Evolutionary conservation across 2,113 vertebrate species (phyloP).

Genomic region (Charadrius vociferus): DNA sequence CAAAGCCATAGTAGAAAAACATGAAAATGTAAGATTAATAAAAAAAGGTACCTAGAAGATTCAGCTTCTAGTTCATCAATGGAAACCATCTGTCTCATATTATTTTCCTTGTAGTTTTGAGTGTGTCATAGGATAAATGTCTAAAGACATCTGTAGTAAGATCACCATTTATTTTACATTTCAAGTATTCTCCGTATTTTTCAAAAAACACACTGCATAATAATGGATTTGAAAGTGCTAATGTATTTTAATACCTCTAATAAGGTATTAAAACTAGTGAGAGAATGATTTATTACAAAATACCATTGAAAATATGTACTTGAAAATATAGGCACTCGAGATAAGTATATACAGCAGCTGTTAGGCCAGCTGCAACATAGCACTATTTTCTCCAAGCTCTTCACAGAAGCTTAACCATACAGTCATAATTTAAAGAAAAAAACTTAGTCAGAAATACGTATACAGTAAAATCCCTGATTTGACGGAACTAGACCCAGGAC

Average conservation of each 20-base stretch:
- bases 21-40: constrained; percentile 47
- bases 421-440: constrained; percentile 29
- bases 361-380: constrained; percentile 39
- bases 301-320: constrained; percentile 29
- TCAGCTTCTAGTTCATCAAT: background rate
- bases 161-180: constrained; percentile 33
- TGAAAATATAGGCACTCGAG: constrained; percentile 40
- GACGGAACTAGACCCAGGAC: background rate
- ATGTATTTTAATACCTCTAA: constrained; percentile 49
- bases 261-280: constrained; percentile 27
- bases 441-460: background rate
- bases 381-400: constrained; percentile 30
- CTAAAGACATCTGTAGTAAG: constrained; percentile 53
- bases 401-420: constrained; percentile 12
- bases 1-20: background rate
- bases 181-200: constrained; percentile 19
- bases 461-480: constrained; percentile 9
- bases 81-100: background rate
- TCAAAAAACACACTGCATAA: background rate
- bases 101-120: constrained; percentile 1
- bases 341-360: constrained; percentile 52
- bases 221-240: constrained; percentile 31
- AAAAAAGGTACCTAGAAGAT: constrained; percentile 24
- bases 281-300: constrained; percentile 35
- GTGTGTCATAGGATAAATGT: constrained; percentile 26